A percentile compares a stretch with the other conserved stretches of the same genome.
Conservation (phyloP, 2,888 invertebrate species). For the Venusia cambrica region DNA sequence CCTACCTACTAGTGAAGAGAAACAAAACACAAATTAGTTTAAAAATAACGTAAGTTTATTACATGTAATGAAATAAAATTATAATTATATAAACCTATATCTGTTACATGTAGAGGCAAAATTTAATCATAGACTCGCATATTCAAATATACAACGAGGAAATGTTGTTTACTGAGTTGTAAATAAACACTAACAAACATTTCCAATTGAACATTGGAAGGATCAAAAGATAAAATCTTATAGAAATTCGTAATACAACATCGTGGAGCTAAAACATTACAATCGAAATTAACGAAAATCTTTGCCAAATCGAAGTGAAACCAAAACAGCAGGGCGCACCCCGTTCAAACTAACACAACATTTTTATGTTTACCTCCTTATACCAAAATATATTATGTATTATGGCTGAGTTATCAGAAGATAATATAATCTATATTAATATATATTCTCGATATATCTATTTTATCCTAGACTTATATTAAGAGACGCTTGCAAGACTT, state of each 20-base stretch:
- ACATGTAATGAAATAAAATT: conserved; percentile 78
- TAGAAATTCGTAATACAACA: conserved; percentile 20
- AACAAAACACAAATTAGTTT: conserved; percentile 66
- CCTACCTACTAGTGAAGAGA: too few species aligned
- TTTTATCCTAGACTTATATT: conserved; percentile 65
- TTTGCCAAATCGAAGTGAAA: conserved; percentile 35
- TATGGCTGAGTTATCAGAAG: conserved; percentile 77
- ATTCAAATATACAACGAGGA: too few species aligned
- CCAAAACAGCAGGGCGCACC: too few species aligned
- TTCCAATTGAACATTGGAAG: conserved; percentile 39
- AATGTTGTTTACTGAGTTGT: conserved; percentile 30
- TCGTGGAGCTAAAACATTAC: conserved; percentile 27
- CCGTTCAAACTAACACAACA: conserved; percentile 50
- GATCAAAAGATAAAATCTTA: conserved; percentile 14
- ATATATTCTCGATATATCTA: conserved; percentile 66
- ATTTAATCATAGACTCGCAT: too few species aligned
- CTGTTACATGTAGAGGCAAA: conserved; percentile 59
- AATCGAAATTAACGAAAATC: conserved; percentile 39
- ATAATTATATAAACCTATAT: conserved; percentile 66
- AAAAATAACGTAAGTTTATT: conserved; percentile 81
- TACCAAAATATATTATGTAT: conserved; percentile 78
- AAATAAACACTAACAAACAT: conserved; percentile 48
- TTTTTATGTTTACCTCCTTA: conserved; percentile 63
- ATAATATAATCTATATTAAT: conserved; percentile 70
- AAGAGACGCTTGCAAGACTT: conserved; percentile 73